Conservation (phyloP, 1,140 invertebrate genomes). For the Bombus picipes region DNA sequence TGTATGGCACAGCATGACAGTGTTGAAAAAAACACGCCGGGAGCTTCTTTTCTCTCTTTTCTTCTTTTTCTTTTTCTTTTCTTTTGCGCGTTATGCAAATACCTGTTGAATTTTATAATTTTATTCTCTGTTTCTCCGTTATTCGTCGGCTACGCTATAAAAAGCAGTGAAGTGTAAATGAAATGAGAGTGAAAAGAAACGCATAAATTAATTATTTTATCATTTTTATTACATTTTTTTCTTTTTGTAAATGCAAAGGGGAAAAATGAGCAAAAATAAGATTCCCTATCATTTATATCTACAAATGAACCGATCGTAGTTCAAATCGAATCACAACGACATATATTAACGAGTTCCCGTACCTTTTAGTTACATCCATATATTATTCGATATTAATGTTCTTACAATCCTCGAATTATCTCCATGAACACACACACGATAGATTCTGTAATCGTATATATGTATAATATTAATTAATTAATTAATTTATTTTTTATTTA, state of each 20-base stretch:
- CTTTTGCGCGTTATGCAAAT: not conserved
- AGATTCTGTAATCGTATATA: slow-evolving; percentile 14
- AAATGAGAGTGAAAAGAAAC: slow-evolving; percentile 35
- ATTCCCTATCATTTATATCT: slow-evolving; percentile 45
- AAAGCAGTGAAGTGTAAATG: slow-evolving; percentile 2
- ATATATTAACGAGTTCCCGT: slow-evolving; percentile 49
- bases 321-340: slow-evolving; percentile 31
- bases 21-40: not conserved
- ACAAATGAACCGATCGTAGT: slow-evolving; percentile 22
- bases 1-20: slow-evolving; percentile 60
- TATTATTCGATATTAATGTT: slow-evolving; percentile 18
- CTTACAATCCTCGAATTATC: slow-evolving; percentile 33
- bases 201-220: slow-evolving; percentile 50
- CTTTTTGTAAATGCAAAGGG: slow-evolving; percentile 32
- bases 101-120: slow-evolving; percentile 1
- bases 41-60: not conserved
- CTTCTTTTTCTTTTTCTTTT: not conserved
- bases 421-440: slow-evolving; percentile 36
- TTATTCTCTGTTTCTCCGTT: not conserved
- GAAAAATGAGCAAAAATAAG: slow-evolving; percentile 35
- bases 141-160: not conserved
- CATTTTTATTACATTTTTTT: slow-evolving; percentile 56
- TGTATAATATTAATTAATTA: slow-evolving; percentile 15
- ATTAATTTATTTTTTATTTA: not conserved
- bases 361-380: slow-evolving; percentile 45